Conservation (phyloP, 2,113 vertebrate genomes). For the Chamaetylas fuelleborni region DNA sequence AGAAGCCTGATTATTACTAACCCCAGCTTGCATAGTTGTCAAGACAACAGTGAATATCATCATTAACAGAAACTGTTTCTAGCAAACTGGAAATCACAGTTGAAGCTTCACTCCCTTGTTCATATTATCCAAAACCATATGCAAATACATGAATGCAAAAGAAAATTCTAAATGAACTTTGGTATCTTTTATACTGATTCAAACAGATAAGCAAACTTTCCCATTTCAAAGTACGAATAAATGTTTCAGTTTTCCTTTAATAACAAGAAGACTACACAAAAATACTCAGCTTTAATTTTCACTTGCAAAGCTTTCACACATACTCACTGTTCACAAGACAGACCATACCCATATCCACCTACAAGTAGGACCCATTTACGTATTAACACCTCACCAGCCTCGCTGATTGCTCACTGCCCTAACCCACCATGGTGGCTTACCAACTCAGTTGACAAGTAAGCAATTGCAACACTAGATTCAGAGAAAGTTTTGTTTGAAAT, state of each 20-base stretch:
- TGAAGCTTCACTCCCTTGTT: background rate
- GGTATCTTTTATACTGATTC: background rate
- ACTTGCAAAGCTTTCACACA: background rate
- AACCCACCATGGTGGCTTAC: background rate
- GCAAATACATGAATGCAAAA: background rate
- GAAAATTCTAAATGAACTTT: background rate
- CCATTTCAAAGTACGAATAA: background rate
- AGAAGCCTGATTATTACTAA: conserved; percentile 50
- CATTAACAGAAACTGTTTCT: conserved; percentile 18
- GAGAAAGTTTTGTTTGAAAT: background rate
- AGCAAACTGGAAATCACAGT: conserved; percentile 16
- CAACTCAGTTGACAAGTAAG: background rate
- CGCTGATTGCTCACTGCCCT: background rate
- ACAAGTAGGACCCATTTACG: background rate
- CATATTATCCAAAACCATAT: background rate
- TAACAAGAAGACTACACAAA: background rate
- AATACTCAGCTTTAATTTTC: background rate
- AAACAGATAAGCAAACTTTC: background rate
- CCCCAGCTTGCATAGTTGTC: conserved; percentile 26
- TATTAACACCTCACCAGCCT: background rate
- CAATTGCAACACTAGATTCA: background rate
- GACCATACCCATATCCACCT: background rate
- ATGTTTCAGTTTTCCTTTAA: background rate
- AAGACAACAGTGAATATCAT: conserved; percentile 53
- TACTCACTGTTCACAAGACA: background rate